Evolutionary conservation across 2,888 invertebrate species (phyloP), one percentile per base, ranked within the genome.

Genomic region (Rhagium mordax): DNA sequence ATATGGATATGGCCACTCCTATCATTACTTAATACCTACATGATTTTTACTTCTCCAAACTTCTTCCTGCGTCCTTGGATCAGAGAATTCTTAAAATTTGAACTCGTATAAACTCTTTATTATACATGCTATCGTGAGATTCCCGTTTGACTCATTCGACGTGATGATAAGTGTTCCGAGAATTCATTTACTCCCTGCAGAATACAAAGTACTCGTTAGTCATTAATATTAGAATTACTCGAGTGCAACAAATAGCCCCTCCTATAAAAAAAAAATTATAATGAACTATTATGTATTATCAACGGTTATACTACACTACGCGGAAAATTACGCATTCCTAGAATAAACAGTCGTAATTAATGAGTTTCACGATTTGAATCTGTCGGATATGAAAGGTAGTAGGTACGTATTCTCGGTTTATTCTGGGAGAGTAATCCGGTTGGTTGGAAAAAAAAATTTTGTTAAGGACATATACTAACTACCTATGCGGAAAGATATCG

Each of bases 191-290:
- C 16, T 49, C 49, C 18, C 51, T 16, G 51, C 16, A 24, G 64
- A 64, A 64, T 64, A 64, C 64, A 64, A 64, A 64, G 27, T 27
- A 16, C 51, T 49, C 27, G 15, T 64, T 64, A 51, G 41, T 62
- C 21, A 29, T 49, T 27, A 15, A 41, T 41, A 41, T 41, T 4
- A 10, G 21, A 15, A 24, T 55, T 55, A 21, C n/a, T 55, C 55
- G 24, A n/a, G 27, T 15, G 55, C 13, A 24, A 55, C 29, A 18
- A 33, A 16, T 59, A 10, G n/a, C 57, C 41, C n/a, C 10, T n/a
- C n/a, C 33, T 33, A 33, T 33, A 10, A 33, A n/a, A 24, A 6
- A 41, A 41, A 41, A 41, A 41, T n/a, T n/a, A 41, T n/a, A 41
- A 41, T 41, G 41, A 41, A 41, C 41, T 41, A 41, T 41, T 41